Conservation (phyloP, 2,797 vertebrate genomes). For the Miichthys miiuy region DNA sequence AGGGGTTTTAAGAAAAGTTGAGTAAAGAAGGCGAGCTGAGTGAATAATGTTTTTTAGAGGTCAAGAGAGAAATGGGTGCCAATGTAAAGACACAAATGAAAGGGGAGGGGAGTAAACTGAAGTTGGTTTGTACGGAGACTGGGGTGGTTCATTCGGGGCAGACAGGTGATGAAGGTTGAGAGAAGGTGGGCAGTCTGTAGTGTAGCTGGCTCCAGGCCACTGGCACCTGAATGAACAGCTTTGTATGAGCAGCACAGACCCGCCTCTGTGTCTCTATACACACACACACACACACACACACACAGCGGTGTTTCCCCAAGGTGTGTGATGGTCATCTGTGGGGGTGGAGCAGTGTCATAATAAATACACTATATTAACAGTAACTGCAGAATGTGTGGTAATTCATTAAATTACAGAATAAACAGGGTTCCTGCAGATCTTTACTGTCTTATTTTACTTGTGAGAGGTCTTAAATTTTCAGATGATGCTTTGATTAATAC, state of each 20-base stretch:
- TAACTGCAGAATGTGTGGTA: too few species aligned
- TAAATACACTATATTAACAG: too few species aligned
- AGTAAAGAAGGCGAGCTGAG: constrained; percentile 28
- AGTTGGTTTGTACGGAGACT: constrained; percentile 18
- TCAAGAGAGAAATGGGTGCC: constrained; percentile 40
- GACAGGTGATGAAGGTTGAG: constrained; percentile 66
- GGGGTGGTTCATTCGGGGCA: constrained; percentile 43
- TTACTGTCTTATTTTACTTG: too few species aligned
- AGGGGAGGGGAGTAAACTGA: constrained; percentile 9
- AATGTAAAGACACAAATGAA: constrained; percentile 44
- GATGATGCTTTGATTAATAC: too few species aligned
- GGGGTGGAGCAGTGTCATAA: too few species aligned
- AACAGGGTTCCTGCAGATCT: too few species aligned
- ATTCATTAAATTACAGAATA: too few species aligned
- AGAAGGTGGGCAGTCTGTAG: constrained; percentile 53
- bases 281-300: too few species aligned
- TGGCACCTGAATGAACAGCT: constrained; percentile 72
- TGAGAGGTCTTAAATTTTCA: too few species aligned
- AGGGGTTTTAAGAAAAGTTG: constrained; percentile 2
- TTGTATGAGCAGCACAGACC: constrained; percentile 71
- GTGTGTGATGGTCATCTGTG: too few species aligned
- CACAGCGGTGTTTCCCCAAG: too few species aligned
- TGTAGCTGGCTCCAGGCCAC: constrained; percentile 57
- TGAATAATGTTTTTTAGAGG: constrained; percentile 49
- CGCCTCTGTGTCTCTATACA: constrained; percentile 51